Conservation (phyloP, 2,888 invertebrate species). For the Caenorhabditis becei region DNA sequence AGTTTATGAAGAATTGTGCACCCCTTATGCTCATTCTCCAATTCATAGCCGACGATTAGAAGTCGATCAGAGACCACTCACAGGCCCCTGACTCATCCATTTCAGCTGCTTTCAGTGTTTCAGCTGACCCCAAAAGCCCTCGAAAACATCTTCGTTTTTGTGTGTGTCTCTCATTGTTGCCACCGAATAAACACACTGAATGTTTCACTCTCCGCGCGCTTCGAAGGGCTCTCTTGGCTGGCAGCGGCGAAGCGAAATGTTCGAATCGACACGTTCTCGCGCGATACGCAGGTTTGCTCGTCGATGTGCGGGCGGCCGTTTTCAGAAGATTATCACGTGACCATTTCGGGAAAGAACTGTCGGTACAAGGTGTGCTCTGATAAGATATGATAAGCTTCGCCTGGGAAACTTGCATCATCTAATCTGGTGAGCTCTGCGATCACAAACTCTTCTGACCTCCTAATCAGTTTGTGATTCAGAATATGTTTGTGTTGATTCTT, state of each 20-base stretch:
- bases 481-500: too few species aligned
- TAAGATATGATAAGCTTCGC: too few species aligned
- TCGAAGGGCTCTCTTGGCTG: slow-evolving; percentile 34
- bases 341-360: slow-evolving; percentile 10
- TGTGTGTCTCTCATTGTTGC: too few species aligned
- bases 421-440: too few species aligned
- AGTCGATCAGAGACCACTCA: background rate
- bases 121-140: background rate
- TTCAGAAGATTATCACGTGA: slow-evolving; percentile 15
- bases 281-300: slow-evolving; percentile 52
- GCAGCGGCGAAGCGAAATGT: slow-evolving; percentile 30
- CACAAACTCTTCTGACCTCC: too few species aligned
- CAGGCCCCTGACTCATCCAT: background rate
- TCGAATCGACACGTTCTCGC: slow-evolving; percentile 57
- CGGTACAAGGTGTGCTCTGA: background rate
- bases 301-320: background rate
- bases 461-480: too few species aligned
- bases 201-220: slow-evolving; percentile 30
- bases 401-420: too few species aligned
- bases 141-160: too few species aligned
- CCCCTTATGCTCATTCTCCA: background rate
- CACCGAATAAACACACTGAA: slow-evolving; percentile 42
- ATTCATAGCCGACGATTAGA: background rate
- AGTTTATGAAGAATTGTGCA: background rate
- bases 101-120: background rate